Evolutionary conservation across 2,888 invertebrate species (phyloP), one percentile per base, ranked within the genome.

Genomic region (Zaprionus lineosus): DNA sequence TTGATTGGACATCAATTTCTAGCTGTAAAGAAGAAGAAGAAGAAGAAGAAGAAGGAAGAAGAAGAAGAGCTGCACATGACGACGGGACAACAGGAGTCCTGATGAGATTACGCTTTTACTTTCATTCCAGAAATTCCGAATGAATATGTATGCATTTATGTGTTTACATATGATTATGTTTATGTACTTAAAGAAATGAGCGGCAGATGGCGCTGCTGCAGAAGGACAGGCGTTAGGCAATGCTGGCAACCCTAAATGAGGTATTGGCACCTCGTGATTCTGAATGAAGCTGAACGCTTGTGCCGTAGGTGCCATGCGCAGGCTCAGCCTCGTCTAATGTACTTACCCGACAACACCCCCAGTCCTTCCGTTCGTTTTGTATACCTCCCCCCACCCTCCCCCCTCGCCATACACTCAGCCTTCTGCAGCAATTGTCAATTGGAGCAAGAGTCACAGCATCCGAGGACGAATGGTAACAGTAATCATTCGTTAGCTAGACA

Each of bases 401-500:
- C n/a, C n/a, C n/a, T n/a, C n/a, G n/a, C n/a, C n/a, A n/a, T n/a
- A n/a, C n/a, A n/a, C n/a, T n/a, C n/a, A n/a, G 19, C 19, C 28
- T 46, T 46, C 41, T 40, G 50, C 34, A 52, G 39, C 48, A 37
- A 11, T 39, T 29, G 29, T 24, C n/a, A 40, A 39, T 4, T 14
- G 14, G 6, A 9, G 43, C 19, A 16, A 11, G 18, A 28, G 16
- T 6, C 16, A 24, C 36, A 34, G 33, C 40, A 26, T 9, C 14
- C 29, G 40, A 41, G 15, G 36, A 39, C 44, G 37, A 58, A 71
- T 52, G 24, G 4, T 24, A 73, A 70, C 75, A 59, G 75, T 62
- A 65, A 78, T 67, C 83, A 76, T 83, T 76, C 79, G 79, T 71
- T 75, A 76, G 75, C 67, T 76, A 82, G 83, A 78, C 66, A 74